phyloP scores from a whole-genome alignment of 2,113 vertebrate genomes.

The Lucifuga dentata region DNA sequence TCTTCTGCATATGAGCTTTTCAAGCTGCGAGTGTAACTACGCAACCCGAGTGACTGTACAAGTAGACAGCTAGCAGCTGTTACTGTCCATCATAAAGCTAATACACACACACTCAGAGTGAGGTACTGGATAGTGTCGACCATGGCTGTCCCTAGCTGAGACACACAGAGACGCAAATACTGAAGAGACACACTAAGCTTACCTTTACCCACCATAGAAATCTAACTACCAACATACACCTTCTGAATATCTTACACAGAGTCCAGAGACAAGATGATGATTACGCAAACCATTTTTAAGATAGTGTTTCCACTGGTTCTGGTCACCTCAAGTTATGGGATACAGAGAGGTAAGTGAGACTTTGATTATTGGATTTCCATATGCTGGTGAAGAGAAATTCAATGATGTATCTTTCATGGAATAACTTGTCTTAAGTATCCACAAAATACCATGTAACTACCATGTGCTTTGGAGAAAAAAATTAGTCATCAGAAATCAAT shows the following conservation, averaged over 20 bases:
- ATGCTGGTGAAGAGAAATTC: background rate
- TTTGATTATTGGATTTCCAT: background rate
- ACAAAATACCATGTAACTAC: too few species aligned
- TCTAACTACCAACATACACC: conserved; percentile 6
- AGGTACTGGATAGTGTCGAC: conserved; percentile 36
- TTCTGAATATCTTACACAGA: background rate
- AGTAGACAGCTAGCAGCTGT: conserved; percentile 89
- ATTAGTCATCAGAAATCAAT: too few species aligned
- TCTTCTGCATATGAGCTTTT: conserved; percentile 10
- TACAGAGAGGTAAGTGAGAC: conserved; percentile 88
- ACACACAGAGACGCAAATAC: conserved; percentile 53
- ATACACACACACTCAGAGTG: conserved; percentile 48
- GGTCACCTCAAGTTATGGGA: conserved; percentile 81
- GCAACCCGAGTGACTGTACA: conserved; percentile 85
- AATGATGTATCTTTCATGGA: too few species aligned
- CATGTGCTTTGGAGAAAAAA: too few species aligned
- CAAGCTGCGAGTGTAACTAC: conserved; percentile 73
- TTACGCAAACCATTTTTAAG: conserved; percentile 80
- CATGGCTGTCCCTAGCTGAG: conserved; percentile 75
- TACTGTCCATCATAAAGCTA: conserved; percentile 85
- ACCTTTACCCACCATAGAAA: conserved; percentile 59
- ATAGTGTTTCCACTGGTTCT: conserved; percentile 81
- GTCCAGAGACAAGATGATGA: conserved; percentile 87
- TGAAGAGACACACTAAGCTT: conserved; percentile 15
- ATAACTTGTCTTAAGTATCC: too few species aligned